phyloP scores from a whole-genome alignment of 2,113 vertebrate genomes.

The Solenodon paradoxus region DNA sequence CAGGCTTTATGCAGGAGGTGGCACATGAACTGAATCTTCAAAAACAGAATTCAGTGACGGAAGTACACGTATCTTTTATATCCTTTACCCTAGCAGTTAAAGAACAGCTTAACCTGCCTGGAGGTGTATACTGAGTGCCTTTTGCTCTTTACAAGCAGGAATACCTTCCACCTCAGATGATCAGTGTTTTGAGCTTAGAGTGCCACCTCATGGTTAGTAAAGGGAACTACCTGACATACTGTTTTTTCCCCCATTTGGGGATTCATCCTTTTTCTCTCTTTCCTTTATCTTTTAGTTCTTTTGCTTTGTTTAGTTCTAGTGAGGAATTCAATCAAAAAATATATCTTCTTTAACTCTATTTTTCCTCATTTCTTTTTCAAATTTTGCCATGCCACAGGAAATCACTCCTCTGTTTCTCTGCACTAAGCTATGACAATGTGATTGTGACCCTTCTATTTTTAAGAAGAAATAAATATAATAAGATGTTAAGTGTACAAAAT shows the following conservation, averaged over 20 bases:
- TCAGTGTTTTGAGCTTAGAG: background rate
- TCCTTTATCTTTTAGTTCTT: background rate
- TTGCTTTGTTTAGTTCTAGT: background rate
- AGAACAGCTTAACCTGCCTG: background rate
- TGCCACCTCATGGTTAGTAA: constrained; percentile 18
- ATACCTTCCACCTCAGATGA: background rate
- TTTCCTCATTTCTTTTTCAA: background rate
- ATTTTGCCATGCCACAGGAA: background rate
- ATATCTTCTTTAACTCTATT: background rate
- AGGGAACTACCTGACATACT: background rate
- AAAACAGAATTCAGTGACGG: background rate
- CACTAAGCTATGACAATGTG: background rate
- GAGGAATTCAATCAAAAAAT: background rate
- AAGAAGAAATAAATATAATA: background rate
- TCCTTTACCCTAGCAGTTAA: background rate
- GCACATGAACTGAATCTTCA: background rate
- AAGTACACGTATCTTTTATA: background rate
- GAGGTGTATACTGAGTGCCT: background rate
- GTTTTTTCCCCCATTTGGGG: no score
- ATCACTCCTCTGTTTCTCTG: background rate
- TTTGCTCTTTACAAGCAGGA: background rate
- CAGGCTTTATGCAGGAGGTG: background rate
- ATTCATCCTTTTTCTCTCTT: background rate
- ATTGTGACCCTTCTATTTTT: background rate
- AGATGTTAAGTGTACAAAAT: background rate